phyloP scores from a whole-genome alignment of 35 echinoderm and acorn worm genomes.

The Anneissia japonica region DNA sequence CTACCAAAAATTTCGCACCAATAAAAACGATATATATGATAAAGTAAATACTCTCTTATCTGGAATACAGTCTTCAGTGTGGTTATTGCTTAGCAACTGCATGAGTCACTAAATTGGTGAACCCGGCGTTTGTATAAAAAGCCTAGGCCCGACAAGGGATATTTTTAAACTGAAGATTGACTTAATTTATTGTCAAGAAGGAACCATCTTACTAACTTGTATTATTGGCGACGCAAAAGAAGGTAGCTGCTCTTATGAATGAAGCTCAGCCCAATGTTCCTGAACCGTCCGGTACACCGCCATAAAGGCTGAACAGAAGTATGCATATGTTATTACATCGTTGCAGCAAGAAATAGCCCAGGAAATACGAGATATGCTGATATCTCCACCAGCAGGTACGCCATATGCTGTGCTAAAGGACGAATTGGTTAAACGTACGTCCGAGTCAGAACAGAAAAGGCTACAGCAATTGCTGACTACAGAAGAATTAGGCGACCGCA shows the following conservation, averaged over 20 bases:
- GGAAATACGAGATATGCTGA: slow-evolving; percentile 34
- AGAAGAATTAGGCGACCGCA: slow-evolving; percentile 39
- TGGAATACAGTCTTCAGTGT: no score
- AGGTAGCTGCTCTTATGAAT: background rate
- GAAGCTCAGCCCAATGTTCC: no score
- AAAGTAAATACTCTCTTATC: no score
- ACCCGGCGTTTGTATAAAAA: background rate
- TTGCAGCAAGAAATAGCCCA: slow-evolving; percentile 36
- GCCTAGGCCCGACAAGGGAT: background rate
- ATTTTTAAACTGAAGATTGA: no score
- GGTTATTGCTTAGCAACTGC: background rate
- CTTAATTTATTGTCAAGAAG: no score
- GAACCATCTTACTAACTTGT: no score
- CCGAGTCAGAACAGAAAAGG: slow-evolving; percentile 20
- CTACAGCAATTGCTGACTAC: slow-evolving; percentile 35
- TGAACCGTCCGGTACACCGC: no score
- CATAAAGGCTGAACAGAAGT: no score
- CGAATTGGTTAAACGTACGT: slow-evolving; percentile 17
- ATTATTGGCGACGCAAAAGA: background rate
- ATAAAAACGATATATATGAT: no score
- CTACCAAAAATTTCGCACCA: no score
- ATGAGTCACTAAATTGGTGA: background rate
- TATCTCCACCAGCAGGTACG: background rate
- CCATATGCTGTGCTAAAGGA: slow-evolving; percentile 22
- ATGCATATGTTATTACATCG: slow-evolving; percentile 33